Percentiles rank a stretch among this genome's conserved stretches.
Conservation (phyloP, 2,113 vertebrate genomes). For the Larimichthys crocea region DNA sequence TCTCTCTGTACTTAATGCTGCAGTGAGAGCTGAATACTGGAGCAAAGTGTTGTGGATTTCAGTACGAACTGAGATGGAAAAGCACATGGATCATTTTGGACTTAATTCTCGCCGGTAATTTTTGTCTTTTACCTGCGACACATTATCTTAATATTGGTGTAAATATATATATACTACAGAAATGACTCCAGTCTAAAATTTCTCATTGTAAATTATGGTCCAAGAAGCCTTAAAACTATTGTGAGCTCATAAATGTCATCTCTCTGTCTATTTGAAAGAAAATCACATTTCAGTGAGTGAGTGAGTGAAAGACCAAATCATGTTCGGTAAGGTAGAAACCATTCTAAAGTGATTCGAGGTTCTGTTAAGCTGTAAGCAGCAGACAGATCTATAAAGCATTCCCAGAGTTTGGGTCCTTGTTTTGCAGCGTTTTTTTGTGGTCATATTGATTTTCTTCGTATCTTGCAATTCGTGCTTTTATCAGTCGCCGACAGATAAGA, state of each 20-base stretch:
- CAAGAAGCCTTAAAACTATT: neutral
- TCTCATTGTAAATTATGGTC: neutral
- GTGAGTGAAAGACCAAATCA: too few relatives aligned
- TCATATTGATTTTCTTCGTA: neutral
- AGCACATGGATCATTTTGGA: neutral
- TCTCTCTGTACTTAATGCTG: neutral
- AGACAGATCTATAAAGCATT: too few relatives aligned
- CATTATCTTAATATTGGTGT: neutral
- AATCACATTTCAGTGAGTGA: neutral
- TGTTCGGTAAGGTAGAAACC: neutral
- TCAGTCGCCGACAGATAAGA: neutral
- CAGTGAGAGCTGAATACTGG: neutral
- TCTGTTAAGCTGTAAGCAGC: too few relatives aligned
- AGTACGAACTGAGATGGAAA: slow-evolving; percentile 1
- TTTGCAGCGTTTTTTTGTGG: neutral
- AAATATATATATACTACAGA: too few relatives aligned
- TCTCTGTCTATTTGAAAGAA: neutral
- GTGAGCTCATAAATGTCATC: neutral
- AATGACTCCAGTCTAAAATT: too few relatives aligned
- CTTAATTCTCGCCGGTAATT: neutral
- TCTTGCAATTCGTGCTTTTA: neutral
- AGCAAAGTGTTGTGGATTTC: neutral
- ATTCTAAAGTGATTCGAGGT: too few relatives aligned
- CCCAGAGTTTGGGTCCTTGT: neutral
- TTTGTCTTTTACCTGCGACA: neutral